Evolutionary conservation across 2,113 vertebrate genomes (phyloP), one percentile per base, ranked within the genome.

Genomic region (Actenoides lindsayi): DNA sequence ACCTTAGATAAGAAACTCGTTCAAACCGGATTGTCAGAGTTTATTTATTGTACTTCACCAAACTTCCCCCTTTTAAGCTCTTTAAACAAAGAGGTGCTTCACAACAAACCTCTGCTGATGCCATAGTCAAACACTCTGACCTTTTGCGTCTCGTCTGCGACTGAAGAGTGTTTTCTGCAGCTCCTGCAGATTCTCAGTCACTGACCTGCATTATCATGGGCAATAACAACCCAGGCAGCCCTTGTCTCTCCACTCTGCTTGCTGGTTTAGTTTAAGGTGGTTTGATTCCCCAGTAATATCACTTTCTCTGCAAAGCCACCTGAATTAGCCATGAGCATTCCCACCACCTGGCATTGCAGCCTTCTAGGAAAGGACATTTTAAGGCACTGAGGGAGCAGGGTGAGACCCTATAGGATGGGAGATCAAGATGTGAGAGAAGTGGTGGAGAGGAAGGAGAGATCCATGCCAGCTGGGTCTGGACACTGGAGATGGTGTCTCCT

Each of bases 61-160:
- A 89, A 54, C 31, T 78, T 84, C 51, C 48, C 46, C 37, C 25
- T 86, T 89, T 89, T 84, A 91, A 94, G 62, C 89, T 86, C 69
- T 67, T 94, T 57, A 89, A 91, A 94, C 91, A 92, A 93, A 89
- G 76, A 74, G 27, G 37, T 4, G 54, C 54, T 96, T 94, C 64
- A 75, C 24, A 83, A 64, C 13, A 75, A 84, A 78, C 23, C 51
- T 84, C 65, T 78, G 25, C 18, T 3, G 2, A 19, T 74, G 93
- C 37, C 24, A 92, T 46, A 74, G 64, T 81, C 68, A 74, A 89
- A 93, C 27, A 12, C 39, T 81, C n/a, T 51, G 78, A 84, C 87
- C 78, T 93, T 93, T 89, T 0, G 0, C 42, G 63, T 57, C 48
- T 95, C 48, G 27, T 57, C 33, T 60, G 60, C 71, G 51, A 68